Evolutionary conservation across 2,888 invertebrate species (phyloP).

Genomic region (Athrips mouffetella): DNA sequence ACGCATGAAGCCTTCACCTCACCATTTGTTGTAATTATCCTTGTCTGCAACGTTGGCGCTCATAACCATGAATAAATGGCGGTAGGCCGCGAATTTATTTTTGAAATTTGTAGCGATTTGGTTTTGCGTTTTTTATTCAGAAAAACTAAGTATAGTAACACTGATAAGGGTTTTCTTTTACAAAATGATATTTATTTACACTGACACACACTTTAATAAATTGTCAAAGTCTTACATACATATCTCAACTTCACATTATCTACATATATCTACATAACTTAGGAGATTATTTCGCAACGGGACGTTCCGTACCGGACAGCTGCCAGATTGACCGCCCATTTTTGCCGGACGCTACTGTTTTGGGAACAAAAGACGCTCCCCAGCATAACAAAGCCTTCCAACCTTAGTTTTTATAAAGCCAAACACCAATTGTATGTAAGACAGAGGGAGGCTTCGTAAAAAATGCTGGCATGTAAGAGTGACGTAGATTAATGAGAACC

Average conservation of each 20-base stretch:
- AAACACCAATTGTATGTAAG: conserved; percentile 31
- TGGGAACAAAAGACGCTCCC: conserved; percentile 40
- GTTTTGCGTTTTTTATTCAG: too few species aligned
- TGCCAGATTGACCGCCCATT: conserved; percentile 42
- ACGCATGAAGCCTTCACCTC: conserved; percentile 34
- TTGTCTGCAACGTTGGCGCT: conserved; percentile 1
- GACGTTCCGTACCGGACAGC: conserved; percentile 20
- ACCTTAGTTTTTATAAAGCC: conserved; percentile 36
- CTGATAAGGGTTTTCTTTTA: too few species aligned
- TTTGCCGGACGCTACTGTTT: conserved; percentile 34
- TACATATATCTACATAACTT: too few species aligned
- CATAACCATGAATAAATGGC: conserved; percentile 3
- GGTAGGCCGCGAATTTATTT: conserved; percentile 11
- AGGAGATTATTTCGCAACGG: too few species aligned
- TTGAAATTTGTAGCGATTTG: too few species aligned
- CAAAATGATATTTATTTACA: too few species aligned
- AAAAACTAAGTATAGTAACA: too few species aligned
- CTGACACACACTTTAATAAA: too few species aligned
- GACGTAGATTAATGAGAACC: conserved; percentile 30
- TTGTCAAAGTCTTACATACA: too few species aligned
- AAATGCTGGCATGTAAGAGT: conserved; percentile 16
- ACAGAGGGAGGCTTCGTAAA: conserved; percentile 17
- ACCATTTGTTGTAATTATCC: conserved; percentile 29
- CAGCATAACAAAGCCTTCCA: conserved; percentile 32
- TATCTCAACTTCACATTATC: too few species aligned